Conservation (phyloP, 2,797 vertebrate genomes). For the Thalassophryne amazonica region DNA sequence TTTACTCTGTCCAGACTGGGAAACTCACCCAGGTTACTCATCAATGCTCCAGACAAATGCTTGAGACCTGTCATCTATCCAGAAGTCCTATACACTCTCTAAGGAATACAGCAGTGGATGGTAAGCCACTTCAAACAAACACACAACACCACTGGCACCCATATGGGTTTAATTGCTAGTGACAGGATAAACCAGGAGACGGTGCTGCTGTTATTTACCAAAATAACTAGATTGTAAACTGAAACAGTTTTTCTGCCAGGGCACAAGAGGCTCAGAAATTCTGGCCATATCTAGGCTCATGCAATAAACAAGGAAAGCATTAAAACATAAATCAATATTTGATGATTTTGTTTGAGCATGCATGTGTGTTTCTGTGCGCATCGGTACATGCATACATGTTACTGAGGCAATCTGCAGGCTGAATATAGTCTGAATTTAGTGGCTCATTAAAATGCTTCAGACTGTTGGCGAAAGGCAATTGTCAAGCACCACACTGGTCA, state of each 20-base stretch:
- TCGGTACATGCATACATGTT: not conserved
- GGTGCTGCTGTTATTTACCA: not conserved
- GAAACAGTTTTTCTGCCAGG: not conserved
- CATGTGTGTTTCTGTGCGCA: not conserved
- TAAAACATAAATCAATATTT: conserved; percentile 58
- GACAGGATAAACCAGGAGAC: not conserved
- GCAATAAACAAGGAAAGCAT: conserved; percentile 25
- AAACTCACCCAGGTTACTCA: too few relatives aligned
- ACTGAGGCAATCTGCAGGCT: not conserved
- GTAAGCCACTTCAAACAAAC: too few relatives aligned
- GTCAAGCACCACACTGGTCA: conserved; percentile 25
- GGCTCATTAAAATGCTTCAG: conserved; percentile 7
- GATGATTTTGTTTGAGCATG: conserved; percentile 32
- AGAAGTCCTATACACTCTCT: too few relatives aligned
- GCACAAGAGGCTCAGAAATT: conserved; percentile 13
- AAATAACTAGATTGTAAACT: conserved; percentile 7
- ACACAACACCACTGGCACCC: too few relatives aligned
- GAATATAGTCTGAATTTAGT: not conserved
- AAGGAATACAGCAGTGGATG: too few relatives aligned
- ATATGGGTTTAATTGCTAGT: too few relatives aligned
- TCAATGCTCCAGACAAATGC: too few relatives aligned
- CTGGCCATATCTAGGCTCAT: not conserved
- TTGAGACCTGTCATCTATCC: too few relatives aligned
- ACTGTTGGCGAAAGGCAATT: conserved; percentile 41
- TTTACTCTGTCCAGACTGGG: too few relatives aligned